Evolutionary conservation across 2,888 invertebrate species (phyloP).

Genomic region (Idaea aversata): DNA sequence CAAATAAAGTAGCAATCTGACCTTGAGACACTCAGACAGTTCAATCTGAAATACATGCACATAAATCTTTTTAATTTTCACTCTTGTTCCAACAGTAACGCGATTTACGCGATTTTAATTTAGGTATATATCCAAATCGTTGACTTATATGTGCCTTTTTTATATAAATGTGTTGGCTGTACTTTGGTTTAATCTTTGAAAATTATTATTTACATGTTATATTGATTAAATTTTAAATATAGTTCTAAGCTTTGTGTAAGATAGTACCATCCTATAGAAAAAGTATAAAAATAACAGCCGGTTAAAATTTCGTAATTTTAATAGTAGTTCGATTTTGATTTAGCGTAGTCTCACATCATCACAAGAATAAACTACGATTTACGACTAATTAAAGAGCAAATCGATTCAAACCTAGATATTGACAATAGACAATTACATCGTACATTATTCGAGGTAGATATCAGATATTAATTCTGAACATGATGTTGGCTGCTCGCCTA

Average conservation of each 20-base stretch:
- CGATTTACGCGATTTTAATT: conserved; percentile 6
- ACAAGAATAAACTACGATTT: not conserved
- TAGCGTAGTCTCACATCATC: conserved; percentile 7
- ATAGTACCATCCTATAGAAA: conserved; percentile 3
- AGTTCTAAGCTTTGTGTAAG: too few relatives aligned
- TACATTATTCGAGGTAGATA: conserved; percentile 48
- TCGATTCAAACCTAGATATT: conserved; percentile 9
- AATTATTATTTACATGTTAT: too few relatives aligned
- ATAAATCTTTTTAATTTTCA: conserved; percentile 61
- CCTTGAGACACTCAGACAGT: conserved; percentile 53
- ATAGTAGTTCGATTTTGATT: conserved; percentile 6
- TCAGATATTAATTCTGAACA: conserved; percentile 59
- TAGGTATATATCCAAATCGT: too few relatives aligned
- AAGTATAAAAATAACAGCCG: not conserved
- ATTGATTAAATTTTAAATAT: too few relatives aligned
- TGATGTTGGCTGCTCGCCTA: conserved; percentile 66
- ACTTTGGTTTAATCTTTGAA: too few relatives aligned
- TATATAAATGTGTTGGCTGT: too few relatives aligned
- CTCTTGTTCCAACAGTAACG: conserved; percentile 40
- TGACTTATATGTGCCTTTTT: too few relatives aligned
- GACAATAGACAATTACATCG: conserved; percentile 36
- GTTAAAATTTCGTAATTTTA: too few relatives aligned
- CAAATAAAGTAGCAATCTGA: conserved; percentile 31
- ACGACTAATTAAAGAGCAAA: conserved; percentile 2
- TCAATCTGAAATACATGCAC: conserved; percentile 47